These are phyloP conservation scores for Bolinopsis microptera DNA, from an alignment of 37 sponge, comb jelly and placozoan genomes.

Conservation along the genomic window DNA sequence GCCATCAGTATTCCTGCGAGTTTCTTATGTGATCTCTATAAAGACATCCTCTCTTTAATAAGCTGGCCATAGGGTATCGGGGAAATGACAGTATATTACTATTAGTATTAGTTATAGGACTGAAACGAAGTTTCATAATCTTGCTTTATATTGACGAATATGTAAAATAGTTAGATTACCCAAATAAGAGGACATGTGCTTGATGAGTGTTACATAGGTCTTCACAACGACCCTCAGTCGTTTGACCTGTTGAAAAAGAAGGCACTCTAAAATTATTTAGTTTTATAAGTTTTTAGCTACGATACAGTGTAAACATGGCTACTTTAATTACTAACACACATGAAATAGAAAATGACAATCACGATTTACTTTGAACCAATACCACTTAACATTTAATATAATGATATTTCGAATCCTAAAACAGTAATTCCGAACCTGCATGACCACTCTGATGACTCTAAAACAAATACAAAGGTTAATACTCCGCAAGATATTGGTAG, in stretches of 20 bases:
- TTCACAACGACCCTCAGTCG: slow-evolving; percentile 4
- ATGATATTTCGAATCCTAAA: no score
- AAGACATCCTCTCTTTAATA: no score
- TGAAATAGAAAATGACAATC: not conserved
- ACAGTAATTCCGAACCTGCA: slow-evolving; percentile 8
- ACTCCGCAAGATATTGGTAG: not conserved
- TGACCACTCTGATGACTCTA: slow-evolving; percentile 11
- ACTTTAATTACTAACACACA: not conserved
- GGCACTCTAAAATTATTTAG: not conserved
- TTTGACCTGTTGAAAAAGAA: slow-evolving; percentile 18
- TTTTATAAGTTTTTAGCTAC: no score
- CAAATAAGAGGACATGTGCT: slow-evolving; percentile 21
- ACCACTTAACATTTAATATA: no score
- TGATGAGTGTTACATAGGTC: slow-evolving; percentile 42
- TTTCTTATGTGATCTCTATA: no score
- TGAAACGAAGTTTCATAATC: no score
- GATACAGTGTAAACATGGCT: no score
- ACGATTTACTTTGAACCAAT: not conserved
- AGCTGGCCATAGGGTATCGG: no score
- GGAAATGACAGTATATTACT: no score
- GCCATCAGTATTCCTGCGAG: slow-evolving; percentile 44
- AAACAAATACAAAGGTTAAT: slow-evolving; percentile 46
- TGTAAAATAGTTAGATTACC: slow-evolving; percentile 15
- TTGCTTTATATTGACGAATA: no score
- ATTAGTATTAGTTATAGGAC: no score